Percentiles rank a stretch among this genome's conserved stretches.
phyloP scores from a whole-genome alignment of 2,113 vertebrate species.

The Catharus fuscescens region DNA sequence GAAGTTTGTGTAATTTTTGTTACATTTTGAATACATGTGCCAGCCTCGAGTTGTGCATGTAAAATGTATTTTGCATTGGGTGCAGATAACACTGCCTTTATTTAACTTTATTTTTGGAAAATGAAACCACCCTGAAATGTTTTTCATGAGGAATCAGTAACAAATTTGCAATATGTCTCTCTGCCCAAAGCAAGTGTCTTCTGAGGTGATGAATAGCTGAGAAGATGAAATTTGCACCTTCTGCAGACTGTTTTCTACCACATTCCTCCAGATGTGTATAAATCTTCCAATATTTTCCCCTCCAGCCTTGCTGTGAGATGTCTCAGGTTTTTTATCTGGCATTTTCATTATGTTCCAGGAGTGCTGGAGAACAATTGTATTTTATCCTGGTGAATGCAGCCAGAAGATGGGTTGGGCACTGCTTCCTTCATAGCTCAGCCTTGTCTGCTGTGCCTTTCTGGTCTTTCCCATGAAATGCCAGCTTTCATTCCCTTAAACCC shows the following conservation, averaged over 20 bases:
- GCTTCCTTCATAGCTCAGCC: not conserved
- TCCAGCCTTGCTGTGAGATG: conserved; percentile 25
- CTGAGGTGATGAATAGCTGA: conserved; percentile 61
- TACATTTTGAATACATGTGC: not conserved
- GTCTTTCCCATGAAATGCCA: not conserved
- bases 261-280: not conserved
- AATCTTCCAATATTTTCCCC: not conserved
- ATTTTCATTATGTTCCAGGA: conserved; percentile 8
- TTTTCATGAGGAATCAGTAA: conserved; percentile 22
- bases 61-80: not conserved
- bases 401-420: not conserved
- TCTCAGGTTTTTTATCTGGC: not conserved
- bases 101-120: conserved; percentile 16
- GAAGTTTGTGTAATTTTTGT: not conserved
- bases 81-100: not conserved
- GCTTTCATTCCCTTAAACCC: not conserved
- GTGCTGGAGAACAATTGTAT: not conserved
- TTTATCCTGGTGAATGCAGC: not conserved
- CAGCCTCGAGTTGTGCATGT: not conserved
- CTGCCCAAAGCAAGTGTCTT: conserved; percentile 57
- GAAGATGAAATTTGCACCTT: conserved; percentile 57
- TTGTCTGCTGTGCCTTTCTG: not conserved
- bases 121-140: not conserved
- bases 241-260: not conserved
- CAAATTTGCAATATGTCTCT: conserved; percentile 31